Evolutionary conservation across 2,888 invertebrate genomes (phyloP).

Genomic region (Eilema caniola): DNA sequence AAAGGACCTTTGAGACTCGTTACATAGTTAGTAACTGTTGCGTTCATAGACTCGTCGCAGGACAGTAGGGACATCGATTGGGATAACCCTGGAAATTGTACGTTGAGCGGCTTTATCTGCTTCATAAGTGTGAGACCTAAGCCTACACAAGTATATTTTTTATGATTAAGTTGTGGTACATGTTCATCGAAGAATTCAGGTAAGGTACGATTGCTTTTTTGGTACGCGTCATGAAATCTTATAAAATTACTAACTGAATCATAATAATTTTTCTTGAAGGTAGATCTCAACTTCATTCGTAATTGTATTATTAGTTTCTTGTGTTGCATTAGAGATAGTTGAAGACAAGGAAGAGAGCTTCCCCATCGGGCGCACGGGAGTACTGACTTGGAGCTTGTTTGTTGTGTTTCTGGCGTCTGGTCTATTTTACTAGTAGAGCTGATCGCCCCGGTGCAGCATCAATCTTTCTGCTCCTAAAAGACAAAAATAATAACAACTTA

Average conservation of each 20-base stretch:
- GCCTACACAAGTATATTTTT: conserved; percentile 95
- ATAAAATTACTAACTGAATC: conserved; percentile 95
- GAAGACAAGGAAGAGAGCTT: conserved; percentile 42
- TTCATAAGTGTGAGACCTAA: conserved; percentile 90
- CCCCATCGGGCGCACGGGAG: conserved; percentile 73
- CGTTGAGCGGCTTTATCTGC: conserved; percentile 87
- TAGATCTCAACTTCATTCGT: conserved; percentile 89
- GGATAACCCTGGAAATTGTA: conserved; percentile 89
- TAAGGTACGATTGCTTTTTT: conserved; percentile 61
- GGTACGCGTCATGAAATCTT: conserved; percentile 87
- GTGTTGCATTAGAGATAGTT: conserved; percentile 85
- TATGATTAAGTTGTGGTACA: conserved; percentile 91
- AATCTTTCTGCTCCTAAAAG: background rate
- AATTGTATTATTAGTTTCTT: conserved; percentile 91
- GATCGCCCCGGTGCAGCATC: background rate
- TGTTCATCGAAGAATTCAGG: conserved; percentile 92
- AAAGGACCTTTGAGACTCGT: conserved; percentile 84
- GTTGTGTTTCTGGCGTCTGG: background rate
- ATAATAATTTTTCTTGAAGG: conserved; percentile 94
- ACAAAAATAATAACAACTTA: background rate
- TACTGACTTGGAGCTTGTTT: background rate
- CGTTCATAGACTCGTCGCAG: conserved; percentile 93
- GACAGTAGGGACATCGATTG: conserved; percentile 89
- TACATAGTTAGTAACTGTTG: conserved; percentile 83
- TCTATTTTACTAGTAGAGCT: background rate